phyloP scores from a whole-genome alignment of 2,797 vertebrate species.

The Trachops cirrhosus region DNA sequence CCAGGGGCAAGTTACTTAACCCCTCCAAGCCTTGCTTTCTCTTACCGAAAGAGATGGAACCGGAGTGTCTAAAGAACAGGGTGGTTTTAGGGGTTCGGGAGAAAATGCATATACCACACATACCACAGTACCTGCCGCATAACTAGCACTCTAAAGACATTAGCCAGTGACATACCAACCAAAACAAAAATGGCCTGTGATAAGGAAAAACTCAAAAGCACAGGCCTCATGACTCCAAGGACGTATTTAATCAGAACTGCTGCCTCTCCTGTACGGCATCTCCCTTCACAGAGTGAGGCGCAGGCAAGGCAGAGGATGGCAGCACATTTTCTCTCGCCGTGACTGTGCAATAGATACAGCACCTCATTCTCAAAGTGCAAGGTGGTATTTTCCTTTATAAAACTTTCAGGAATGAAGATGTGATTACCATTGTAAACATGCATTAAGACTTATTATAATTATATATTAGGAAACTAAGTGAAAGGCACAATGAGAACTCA shows the following conservation, averaged over 20 bases:
- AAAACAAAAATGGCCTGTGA: background rate
- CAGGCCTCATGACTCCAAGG: background rate
- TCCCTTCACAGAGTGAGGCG: background rate
- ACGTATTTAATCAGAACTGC: background rate
- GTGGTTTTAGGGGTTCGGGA: background rate
- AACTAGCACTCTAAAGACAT: background rate
- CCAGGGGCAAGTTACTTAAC: background rate
- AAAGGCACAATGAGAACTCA: slow-evolving; percentile 77
- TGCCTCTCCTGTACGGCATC: background rate
- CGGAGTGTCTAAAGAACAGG: background rate
- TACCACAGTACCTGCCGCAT: background rate
- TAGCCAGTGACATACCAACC: background rate
- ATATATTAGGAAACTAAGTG: slow-evolving; percentile 62
- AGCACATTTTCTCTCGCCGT: background rate
- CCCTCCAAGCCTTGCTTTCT: background rate
- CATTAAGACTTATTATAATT: slow-evolving; percentile 41
- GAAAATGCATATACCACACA: background rate
- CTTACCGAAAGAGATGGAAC: background rate
- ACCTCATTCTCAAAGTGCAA: background rate
- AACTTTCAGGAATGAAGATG: slow-evolving; percentile 6
- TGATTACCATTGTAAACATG: background rate
- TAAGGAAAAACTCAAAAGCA: slow-evolving; percentile 9
- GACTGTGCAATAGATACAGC: background rate
- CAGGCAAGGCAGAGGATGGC: background rate
- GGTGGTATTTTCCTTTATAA: background rate